Base-by-base conservation (phyloP, 1,140 invertebrate genomes). In the Brachionus paranguensis region DNA sequence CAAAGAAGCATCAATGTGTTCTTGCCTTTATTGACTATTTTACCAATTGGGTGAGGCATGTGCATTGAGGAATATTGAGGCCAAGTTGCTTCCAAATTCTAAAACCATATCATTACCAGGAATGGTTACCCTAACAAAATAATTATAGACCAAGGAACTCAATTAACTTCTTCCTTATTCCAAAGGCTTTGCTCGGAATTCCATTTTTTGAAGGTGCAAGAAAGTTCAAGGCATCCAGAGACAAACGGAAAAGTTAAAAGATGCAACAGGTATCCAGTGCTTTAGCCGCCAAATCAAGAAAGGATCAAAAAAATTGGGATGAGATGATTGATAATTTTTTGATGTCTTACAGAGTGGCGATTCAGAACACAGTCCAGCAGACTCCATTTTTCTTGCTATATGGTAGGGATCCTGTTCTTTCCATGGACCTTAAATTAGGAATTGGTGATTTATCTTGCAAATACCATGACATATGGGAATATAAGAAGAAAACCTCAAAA, bases 31-130 rank as follows among this genome's bases (percentile, higher is more conserved):
- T 85, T 60, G 88, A 89, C 83, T 84, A 86, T 84, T 91, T 90
- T 83, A 90, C 86, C 4, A 90, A 88, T 79, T 90, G 87, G 86
- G 78, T 86, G 88, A 90, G 85, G 86, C 85, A 20, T 87, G 87
- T 78, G 83, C 87, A 0, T 85, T 90, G 11, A 87, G 87, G 4
- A 87, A 90, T 85, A 87, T 89, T 84, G 86, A 88, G 12, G 88
- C 88, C 0, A 53, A 78, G 85, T 89, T 10, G 89, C 88, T 4
- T 84, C 87, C 24, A 85, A 84, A 3, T 86, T 90, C 0, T 78
- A 86, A 43, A 84, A 88, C 20, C 72, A 87, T 11, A 78, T 90
- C 8, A 74, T 87, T 7, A 74, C 86, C 12, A 68, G 72, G 3
- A 84, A 87, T 84, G 55, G 85, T 3, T 86, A 86, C 45, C 55